A percentile compares a stretch with the other conserved stretches of the same genome.
phyloP scores from a whole-genome alignment of 2,113 vertebrate genomes.

The Hepsetus odoe region DNA sequence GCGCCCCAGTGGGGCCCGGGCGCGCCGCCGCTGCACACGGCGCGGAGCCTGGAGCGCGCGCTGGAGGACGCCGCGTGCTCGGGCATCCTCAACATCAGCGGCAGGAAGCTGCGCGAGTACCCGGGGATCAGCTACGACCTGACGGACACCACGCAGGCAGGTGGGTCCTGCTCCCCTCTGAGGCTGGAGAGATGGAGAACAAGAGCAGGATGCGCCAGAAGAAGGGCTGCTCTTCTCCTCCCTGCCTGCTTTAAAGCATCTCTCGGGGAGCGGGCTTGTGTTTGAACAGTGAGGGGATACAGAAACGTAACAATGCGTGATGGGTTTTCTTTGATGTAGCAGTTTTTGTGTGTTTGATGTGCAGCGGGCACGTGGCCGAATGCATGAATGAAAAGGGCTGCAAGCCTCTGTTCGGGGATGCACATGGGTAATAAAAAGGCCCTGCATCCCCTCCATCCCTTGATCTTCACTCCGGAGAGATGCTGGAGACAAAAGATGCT shows the following conservation, averaged over 20 bases:
- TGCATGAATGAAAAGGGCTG: too few relatives aligned
- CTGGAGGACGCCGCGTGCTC: slow-evolving; percentile 92
- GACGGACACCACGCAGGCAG: slow-evolving; percentile 93
- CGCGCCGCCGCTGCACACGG: slow-evolving; percentile 77
- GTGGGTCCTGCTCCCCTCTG: slow-evolving; percentile 69
- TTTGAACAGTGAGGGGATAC: background rate
- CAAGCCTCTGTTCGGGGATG: too few relatives aligned
- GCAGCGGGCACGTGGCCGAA: too few relatives aligned
- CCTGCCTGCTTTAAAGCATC: background rate
- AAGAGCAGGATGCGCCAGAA: background rate
- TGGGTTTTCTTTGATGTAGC: too few relatives aligned
- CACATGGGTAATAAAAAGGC: background rate
- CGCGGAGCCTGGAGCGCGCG: slow-evolving; percentile 89
- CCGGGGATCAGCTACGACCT: slow-evolving; percentile 89
- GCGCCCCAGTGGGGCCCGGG: slow-evolving; percentile 86
- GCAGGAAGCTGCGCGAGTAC: slow-evolving; percentile 94
- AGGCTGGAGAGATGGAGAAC: too few relatives aligned
- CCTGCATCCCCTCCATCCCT: background rate
- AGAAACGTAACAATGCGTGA: too few relatives aligned
- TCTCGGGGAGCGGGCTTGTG: background rate
- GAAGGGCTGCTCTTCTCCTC: background rate
- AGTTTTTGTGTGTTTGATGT: too few relatives aligned
- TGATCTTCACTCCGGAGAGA: background rate
- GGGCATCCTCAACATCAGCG: slow-evolving; percentile 91
- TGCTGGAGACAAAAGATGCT: slow-evolving; percentile 74